These are phyloP conservation scores for Gymnobelideus leadbeateri DNA, from an alignment of 2,113 vertebrate species.

Conservation along the genomic window DNA sequence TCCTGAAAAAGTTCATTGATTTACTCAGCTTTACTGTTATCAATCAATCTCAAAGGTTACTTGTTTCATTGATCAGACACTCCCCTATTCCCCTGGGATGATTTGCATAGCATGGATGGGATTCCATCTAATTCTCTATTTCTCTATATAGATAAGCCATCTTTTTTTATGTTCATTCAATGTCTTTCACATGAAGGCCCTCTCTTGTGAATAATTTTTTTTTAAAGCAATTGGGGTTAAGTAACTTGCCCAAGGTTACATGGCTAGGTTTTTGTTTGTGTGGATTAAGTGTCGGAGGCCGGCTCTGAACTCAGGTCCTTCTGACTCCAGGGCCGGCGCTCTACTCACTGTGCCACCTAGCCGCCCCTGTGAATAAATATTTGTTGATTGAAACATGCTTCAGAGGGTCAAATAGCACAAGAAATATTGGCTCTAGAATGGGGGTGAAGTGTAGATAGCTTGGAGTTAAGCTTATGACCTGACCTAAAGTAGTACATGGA, in stretches of 20 bases:
- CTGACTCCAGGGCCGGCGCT: too few relatives aligned
- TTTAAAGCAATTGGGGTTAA: too few relatives aligned
- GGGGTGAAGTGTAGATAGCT: not conserved
- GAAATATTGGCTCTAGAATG: not conserved
- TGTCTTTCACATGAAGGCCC: not conserved
- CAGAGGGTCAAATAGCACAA: not conserved
- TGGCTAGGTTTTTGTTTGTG: too few relatives aligned
- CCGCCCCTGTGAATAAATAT: slow-evolving; percentile 15
- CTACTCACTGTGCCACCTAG: too few relatives aligned
- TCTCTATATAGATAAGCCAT: not conserved
- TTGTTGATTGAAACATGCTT: not conserved
- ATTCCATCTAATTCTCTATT: not conserved
- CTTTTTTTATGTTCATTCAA: not conserved
- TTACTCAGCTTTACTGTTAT: not conserved
- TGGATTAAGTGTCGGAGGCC: too few relatives aligned
- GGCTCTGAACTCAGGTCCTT: too few relatives aligned
- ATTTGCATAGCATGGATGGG: not conserved
- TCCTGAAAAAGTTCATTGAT: not conserved
- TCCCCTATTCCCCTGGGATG: not conserved
- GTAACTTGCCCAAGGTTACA: too few relatives aligned
- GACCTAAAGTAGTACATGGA: not conserved
- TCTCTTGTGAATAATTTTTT: not conserved
- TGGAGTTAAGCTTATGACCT: not conserved
- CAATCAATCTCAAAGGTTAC: not conserved
- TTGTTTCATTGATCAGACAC: not conserved